phyloP scores from a whole-genome alignment of 2,797 vertebrate species.

The Simalia tracyae region DNA sequence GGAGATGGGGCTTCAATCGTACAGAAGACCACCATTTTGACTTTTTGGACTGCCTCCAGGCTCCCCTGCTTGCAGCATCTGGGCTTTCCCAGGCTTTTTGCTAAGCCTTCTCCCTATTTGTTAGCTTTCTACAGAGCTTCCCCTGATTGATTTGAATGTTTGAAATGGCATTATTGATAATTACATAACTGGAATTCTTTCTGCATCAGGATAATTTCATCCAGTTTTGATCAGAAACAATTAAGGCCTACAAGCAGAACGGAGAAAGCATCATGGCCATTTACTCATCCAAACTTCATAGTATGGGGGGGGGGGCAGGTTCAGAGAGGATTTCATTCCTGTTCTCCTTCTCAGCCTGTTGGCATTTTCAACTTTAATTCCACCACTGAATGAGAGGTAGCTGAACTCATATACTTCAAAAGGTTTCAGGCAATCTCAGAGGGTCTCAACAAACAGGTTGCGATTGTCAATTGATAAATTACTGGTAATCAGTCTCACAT shows the following conservation, averaged over 20 bases:
- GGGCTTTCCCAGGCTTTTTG: neutral
- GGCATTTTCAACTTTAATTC: neutral
- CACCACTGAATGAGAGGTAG: too few species aligned
- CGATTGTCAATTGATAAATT: too few species aligned
- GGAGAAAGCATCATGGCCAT: neutral
- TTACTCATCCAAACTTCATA: neutral
- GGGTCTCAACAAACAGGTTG: too few species aligned
- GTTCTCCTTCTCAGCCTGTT: neutral
- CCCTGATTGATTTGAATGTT: conserved; percentile 28
- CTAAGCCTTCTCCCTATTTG: too few species aligned
- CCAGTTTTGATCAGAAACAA: neutral
- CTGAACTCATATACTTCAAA: too few species aligned
- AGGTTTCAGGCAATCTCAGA: too few species aligned
- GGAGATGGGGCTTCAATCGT: too few species aligned
- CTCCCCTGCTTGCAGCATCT: neutral
- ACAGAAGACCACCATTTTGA: too few species aligned
- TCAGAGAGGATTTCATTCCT: neutral
- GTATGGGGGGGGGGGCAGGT: neutral
- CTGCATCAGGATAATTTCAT: neutral
- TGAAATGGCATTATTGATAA: neutral
- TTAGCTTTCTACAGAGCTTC: conserved; percentile 20
- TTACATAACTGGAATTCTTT: conserved; percentile 12
- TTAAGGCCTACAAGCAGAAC: neutral
- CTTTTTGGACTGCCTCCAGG: too few species aligned
- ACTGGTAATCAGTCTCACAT: too few species aligned